Base-by-base conservation (phyloP, 2,113 vertebrate species). In the Cyphomyrus plagiostoma region DNA sequence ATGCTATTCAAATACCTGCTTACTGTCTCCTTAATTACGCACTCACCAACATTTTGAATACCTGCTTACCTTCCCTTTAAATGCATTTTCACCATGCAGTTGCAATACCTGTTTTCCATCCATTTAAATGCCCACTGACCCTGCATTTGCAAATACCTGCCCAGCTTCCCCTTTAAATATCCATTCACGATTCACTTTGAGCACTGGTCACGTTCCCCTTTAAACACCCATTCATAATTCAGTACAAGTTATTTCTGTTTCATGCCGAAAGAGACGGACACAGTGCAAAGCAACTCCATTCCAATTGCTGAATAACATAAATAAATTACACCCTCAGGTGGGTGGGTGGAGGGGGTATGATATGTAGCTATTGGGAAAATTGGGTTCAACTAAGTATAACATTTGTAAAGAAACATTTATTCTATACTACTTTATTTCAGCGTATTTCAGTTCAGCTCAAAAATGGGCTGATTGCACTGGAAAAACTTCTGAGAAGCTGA, bases 201-300 rank as follows among this genome's bases (percentile, higher is more conserved):
- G 45, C 19, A 84, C 45, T 84, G 45, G 10, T 48, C 9, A 84
- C 19, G 9, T 46, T 84, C 82, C 82, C 39, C 19, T 88, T 62
- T 62, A 88, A 62, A 66, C 62, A 46, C 13, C 58, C 87, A 74
- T 88, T 74, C 62, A 88, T 88, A 74, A 88, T 70, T 88, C 53
- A 88, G 66, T 46, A 62, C 53, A 66, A 88, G 87, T 66, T 66
- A 88, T 88, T 88, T 88, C 39, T 45, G 35, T 62, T 48, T 74
- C 62, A 15, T 49, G 62, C 87, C 53, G 19, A 88, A 58, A 53
- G 56, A 39, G 66, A 30, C 35, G 42, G 50, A 87, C 86, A 56
- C 52, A 62, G n/a, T 45, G 52, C 52, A 86, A 86, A 86, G 46
- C 84, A 46, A 52, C 26, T 53, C 50, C 85, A 87, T 52, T 53